Evolutionary conservation across 2,113 vertebrate genomes (phyloP), one percentile per base, ranked within the genome.

Genomic region (Neolamprologus devosi): DNA sequence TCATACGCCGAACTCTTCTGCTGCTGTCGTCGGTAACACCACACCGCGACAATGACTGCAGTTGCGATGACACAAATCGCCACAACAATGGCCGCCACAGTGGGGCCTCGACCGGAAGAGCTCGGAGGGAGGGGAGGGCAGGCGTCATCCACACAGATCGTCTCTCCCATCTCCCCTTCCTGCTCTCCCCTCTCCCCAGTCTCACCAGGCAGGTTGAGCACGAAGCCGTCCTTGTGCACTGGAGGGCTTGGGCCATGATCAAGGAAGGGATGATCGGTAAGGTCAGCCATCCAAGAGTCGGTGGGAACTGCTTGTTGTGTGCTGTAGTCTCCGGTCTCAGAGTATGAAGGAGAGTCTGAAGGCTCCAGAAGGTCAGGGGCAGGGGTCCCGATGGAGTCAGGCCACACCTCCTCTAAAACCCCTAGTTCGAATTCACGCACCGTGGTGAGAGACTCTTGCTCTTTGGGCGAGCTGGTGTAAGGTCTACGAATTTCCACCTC

Each of bases 1-100:
- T 98, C 97, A 86, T 98, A 99, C 80, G 98, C 93, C 0, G 98
- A 99, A 88, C 96, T 98, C 93, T 98, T 98, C 94, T 97, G 97
- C 93, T 98, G 98, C 55, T 96, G 93, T 90, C 94, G 97, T 89
- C 96, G 96, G 94, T 98, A 98, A 89, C 97, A 98, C 98, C 98
- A 99, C 63, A 96, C 95, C 0, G 97, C 97, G 8, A 97, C 90
- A 1, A 96, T 78, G 9, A 96, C 93, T 0, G 96, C 97, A 28
- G 96, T 89, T n/a, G 95, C 93, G 1, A 98, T 84, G 37, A 96
- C 96, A 51, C 97, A 97, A 60, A 98, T 91, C 5, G 96, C 95
- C n/a, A 97, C 96, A 63, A 98, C 96, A 16, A 97, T 88, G 81
- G 97, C 96, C 3, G 97, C 97, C 5, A 98, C 96, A 28, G 97